These are phyloP conservation scores for Megaceryle maxima DNA, from an alignment of 2,113 vertebrate species.

Conservation along the genomic window DNA sequence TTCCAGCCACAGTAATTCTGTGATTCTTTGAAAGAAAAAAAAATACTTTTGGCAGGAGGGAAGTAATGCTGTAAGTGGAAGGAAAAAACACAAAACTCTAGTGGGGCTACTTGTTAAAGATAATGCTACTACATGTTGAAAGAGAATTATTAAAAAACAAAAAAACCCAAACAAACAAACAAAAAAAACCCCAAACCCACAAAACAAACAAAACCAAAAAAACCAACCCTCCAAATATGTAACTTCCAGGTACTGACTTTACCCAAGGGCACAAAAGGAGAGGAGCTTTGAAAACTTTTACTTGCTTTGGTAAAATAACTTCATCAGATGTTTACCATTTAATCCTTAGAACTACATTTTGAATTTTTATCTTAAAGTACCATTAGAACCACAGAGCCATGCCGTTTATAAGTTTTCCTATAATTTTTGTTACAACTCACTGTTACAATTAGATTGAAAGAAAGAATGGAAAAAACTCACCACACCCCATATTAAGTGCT, in stretches of 20 bases:
- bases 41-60: too few species aligned
- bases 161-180: too few species aligned
- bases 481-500: rapidly evolving
- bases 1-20: too few species aligned
- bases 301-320: background rate
- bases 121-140: background rate
- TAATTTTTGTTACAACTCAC: background rate
- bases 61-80: background rate
- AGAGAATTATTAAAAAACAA: background rate
- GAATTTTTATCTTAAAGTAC: background rate
- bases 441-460: background rate
- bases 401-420: background rate
- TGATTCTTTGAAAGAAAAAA: too few species aligned
- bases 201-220: too few species aligned
- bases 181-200: too few species aligned
- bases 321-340: background rate
- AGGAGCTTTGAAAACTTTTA: background rate
- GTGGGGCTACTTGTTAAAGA: background rate
- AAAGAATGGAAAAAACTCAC: background rate
- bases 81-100: background rate
- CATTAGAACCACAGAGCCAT: background rate
- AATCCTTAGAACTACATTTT: background rate
- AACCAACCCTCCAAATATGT: background rate
- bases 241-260: background rate
- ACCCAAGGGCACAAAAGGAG: background rate